Evolutionary conservation across 37 sponge, comb jelly and placozoan genomes (phyloP).

Genomic region (Halichondria panicea): DNA sequence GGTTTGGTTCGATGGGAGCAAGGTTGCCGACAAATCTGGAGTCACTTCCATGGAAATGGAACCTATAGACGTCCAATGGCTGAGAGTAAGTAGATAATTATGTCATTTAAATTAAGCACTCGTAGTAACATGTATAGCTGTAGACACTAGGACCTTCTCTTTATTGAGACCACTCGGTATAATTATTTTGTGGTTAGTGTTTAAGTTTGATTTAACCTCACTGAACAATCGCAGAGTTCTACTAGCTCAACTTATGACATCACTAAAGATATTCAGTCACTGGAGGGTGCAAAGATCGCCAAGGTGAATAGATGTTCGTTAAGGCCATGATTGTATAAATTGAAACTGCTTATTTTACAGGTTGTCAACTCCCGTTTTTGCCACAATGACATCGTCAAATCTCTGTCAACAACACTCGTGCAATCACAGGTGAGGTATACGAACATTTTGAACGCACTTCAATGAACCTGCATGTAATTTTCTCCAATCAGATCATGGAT

Average conservation of each 20-base stretch:
- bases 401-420: slow-evolving; percentile 24
- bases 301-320: slow-evolving; percentile 4
- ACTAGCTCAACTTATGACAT: neutral
- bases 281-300: neutral
- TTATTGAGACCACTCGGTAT: too few species aligned
- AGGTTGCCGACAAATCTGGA: neutral
- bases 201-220: too few species aligned
- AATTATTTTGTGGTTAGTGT: too few species aligned
- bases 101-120: too few species aligned
- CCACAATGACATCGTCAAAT: slow-evolving; percentile 37
- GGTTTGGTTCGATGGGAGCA: slow-evolving; percentile 21
- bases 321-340: neutral
- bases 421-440: slow-evolving; percentile 43
- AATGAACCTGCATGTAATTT: neutral
- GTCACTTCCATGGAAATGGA: slow-evolving; percentile 38
- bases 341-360: slow-evolving; percentile 6
- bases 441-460: neutral
- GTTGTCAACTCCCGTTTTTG: slow-evolving; percentile 66
- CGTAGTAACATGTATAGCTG: too few species aligned
- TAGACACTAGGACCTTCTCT: too few species aligned
- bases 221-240: neutral
- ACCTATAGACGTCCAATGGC: slow-evolving; percentile 56
- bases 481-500: slow-evolving; percentile 37
- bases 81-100: too few species aligned
- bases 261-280: neutral